These are phyloP conservation scores for Brachionus koreanus DNA, from an alignment of 1,140 invertebrate species.

Conservation along the genomic window DNA sequence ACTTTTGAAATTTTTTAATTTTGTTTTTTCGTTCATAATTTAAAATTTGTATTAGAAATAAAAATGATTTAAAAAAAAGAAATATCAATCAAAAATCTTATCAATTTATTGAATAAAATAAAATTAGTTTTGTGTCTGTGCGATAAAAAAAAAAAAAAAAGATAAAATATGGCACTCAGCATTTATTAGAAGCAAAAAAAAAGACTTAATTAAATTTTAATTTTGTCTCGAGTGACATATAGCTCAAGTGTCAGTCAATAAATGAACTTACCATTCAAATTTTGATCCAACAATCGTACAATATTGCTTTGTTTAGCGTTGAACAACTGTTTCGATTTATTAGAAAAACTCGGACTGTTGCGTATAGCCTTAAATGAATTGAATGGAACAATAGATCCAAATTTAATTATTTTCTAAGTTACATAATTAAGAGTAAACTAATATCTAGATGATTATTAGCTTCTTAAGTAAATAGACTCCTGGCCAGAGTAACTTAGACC, in stretches of 20 bases:
- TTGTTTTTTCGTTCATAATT: too few relatives aligned
- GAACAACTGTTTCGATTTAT: slow-evolving; percentile 12
- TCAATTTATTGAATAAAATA: not conserved
- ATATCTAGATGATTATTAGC: not conserved
- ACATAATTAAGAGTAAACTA: not conserved
- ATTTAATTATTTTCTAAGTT: not conserved
- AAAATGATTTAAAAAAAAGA: not conserved
- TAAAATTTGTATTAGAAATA: too few relatives aligned
- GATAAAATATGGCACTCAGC: not conserved
- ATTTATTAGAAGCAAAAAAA: not conserved
- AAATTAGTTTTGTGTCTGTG: not conserved
- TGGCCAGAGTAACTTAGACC: not conserved
- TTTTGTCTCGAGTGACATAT: not conserved
- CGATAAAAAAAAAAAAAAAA: not conserved
- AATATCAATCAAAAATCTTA: not conserved
- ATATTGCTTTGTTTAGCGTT: slow-evolving; percentile 1
- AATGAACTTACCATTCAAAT: not conserved
- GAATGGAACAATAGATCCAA: not conserved
- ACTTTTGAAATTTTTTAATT: too few relatives aligned
- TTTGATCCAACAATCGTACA: not conserved
- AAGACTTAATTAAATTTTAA: slow-evolving; percentile 4
- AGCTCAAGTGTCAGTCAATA: not conserved
- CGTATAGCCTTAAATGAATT: not conserved
- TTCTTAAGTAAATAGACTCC: not conserved
- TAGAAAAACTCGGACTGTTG: slow-evolving; percentile 1